Evolutionary conservation across 2,113 vertebrate species (phyloP), one percentile per base, ranked within the genome.

Genomic region (Misgurnus anguillicaudatus): DNA sequence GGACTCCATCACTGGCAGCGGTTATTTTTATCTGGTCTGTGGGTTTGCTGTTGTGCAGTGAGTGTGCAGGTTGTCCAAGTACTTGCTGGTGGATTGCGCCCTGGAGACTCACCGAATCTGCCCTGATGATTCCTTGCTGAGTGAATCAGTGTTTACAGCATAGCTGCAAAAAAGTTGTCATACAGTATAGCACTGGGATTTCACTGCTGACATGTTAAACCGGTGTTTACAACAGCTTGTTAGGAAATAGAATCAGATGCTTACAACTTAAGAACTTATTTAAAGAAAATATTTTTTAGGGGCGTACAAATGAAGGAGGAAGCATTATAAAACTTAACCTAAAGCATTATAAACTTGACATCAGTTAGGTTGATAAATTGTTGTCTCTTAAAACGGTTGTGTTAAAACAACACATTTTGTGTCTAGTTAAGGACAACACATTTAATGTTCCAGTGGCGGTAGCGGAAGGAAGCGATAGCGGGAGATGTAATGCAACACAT

Each of bases 1-100:
- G 16, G 11, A 39, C 73, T 75, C 45, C 16, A 39, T 76, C 74
- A 76, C 73, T 64, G 61, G 61, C 45, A 75, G 61, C 3, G 17
- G 61, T 53, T 65, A 76, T 76, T 76, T 76, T 76, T 65, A 64
- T 51, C 74, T 41, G 11, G 53, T 63, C 60, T 64, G 74, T 76
- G 74, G 60, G 74, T 64, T 75, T 76, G 61, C 61, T 76, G 74
- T 9, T 57, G 71, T 24, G 71, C 38, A 45, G 65, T 24, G 65
- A 48, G 58, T 76, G 61, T 76, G n/a, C 58, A 75, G 72, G 60
- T 76, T 76, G 73, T 64, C 48, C 45, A 76, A 51, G 74, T 75
- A 48, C 72, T 75, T 21, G 24, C 72, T 75, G 72, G 72, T 47
- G 21, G 72, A 75, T 75, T 75, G 72, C 53, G 45, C 45, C 17